Evolutionary conservation across 2,113 vertebrate species (phyloP).

Genomic region (Tylochromis polylepis): DNA sequence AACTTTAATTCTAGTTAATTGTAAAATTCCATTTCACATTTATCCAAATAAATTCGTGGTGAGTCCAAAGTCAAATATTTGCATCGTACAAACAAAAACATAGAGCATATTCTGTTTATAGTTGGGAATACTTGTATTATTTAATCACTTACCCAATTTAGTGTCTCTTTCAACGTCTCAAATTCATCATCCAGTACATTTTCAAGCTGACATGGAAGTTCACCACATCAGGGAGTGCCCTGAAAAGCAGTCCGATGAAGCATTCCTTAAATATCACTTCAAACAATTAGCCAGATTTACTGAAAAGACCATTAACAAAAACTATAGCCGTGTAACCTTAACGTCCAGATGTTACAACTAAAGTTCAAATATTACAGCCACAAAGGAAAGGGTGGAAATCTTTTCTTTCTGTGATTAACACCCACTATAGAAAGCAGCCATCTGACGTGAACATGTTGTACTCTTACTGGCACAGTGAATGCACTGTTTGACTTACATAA

Average conservation of each 20-base stretch:
- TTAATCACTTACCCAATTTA: slow-evolving; percentile 46
- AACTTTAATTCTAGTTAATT: slow-evolving; percentile 26
- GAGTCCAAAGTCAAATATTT: slow-evolving; percentile 49
- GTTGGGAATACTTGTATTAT: slow-evolving; percentile 16
- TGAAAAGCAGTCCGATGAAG: slow-evolving; percentile 13
- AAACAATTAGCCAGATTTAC: slow-evolving; percentile 7
- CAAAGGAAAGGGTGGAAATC: not conserved
- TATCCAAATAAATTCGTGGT: slow-evolving; percentile 21
- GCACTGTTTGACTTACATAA: not conserved
- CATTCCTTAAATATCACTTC: slow-evolving; percentile 42
- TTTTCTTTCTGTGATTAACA: slow-evolving; percentile 10
- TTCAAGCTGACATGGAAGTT: slow-evolving; percentile 26
- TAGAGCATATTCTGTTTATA: slow-evolving; percentile 38
- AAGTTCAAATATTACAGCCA: not conserved
- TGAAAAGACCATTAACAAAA: slow-evolving; percentile 16
- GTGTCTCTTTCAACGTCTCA: slow-evolving; percentile 18
- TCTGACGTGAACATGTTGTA: not conserved
- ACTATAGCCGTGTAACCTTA: not conserved
- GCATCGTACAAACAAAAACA: slow-evolving; percentile 37
- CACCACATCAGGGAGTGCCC: slow-evolving; percentile 36
- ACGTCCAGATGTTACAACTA: not conserved
- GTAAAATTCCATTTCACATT: slow-evolving; percentile 56
- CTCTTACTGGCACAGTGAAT: not conserved
- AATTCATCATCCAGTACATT: slow-evolving; percentile 22
- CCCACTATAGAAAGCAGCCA: not conserved